Conservation (phyloP, 2,113 vertebrate species). For the Indri indri region DNA sequence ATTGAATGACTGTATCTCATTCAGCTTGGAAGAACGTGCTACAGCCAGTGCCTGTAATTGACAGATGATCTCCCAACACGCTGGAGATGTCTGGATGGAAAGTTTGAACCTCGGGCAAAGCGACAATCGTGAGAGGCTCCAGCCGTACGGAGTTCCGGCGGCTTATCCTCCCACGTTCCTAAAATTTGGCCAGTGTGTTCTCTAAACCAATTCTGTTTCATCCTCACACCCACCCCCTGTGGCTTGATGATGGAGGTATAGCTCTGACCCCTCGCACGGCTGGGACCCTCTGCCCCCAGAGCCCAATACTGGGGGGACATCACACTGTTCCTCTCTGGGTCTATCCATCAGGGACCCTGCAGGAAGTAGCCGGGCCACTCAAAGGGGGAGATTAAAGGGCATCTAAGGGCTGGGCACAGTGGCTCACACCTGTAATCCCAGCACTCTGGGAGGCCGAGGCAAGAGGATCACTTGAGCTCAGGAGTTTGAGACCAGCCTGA, state of each 20-base stretch:
- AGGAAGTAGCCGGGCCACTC: neutral
- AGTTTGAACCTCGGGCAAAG: neutral
- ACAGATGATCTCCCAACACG: too few species aligned
- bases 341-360: neutral
- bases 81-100: neutral
- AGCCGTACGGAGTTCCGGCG: neutral
- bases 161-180: neutral
- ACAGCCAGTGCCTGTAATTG: neutral
- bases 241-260: neutral
- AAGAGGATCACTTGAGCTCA: too few species aligned
- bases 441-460: too few species aligned
- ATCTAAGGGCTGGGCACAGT: too few species aligned
- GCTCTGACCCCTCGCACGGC: neutral
- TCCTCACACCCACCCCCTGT: neutral
- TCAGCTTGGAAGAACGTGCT: neutral
- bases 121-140: neutral
- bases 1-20: neutral
- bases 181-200: neutral
- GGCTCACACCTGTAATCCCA: too few species aligned
- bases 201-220: neutral
- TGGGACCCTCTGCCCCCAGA: neutral
- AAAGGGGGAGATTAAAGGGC: neutral
- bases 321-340: neutral
- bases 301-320: neutral
- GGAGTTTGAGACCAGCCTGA: too few species aligned